Evolutionary conservation across 2,797 vertebrate species (phyloP), one percentile per base, ranked within the genome.

Genomic region (Geotria australis): DNA sequence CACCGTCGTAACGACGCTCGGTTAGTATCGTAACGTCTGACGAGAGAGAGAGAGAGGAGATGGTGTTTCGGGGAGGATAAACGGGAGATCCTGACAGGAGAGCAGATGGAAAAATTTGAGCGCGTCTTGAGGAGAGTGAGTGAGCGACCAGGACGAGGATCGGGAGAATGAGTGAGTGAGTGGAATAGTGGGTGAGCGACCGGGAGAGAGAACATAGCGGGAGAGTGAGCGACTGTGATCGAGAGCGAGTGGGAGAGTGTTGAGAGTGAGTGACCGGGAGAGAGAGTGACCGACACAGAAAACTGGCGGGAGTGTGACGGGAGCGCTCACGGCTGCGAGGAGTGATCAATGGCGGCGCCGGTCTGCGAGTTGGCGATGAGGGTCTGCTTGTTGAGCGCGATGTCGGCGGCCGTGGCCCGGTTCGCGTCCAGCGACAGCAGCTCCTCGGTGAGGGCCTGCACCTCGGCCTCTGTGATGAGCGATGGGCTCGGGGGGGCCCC

Each of bases 361-460:
- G 69, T 74, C 67, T 76, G 13, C 12, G 69, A 70, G 63, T 67
- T 3, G 1, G 61, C 1, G 49, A 79, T 68, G 57, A 68, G 65
- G 55, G 63, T 55, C 66, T 82, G 79, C 47, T 72, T 62, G 58
- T 75, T 63, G 11, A 80, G 65, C 57, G 64, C 58, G 59, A 81
- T 46, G 62, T 77, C 61, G 3, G 66, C 70, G 46, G 59, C 48
- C 2, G 69, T 69, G 47, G 78, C 76, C 59, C 69, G 77, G 70
- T 82, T 80, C 5, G 63, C 68, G 57, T 82, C 79, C 65, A 77
- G 63, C 49, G 13, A 13, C 6, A 70, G 78, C 56, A 82, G 66
- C 1, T 57, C 51, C 64, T 79, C 77, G 45, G 78, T 76, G 49
- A 80, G 0, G 10, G 62, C 10, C 63, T 68, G 68, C 61, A 82